Base-by-base conservation (phyloP, 37 sponge, comb jelly and placozoan species). In the Lycopodina hypogea region DNA sequence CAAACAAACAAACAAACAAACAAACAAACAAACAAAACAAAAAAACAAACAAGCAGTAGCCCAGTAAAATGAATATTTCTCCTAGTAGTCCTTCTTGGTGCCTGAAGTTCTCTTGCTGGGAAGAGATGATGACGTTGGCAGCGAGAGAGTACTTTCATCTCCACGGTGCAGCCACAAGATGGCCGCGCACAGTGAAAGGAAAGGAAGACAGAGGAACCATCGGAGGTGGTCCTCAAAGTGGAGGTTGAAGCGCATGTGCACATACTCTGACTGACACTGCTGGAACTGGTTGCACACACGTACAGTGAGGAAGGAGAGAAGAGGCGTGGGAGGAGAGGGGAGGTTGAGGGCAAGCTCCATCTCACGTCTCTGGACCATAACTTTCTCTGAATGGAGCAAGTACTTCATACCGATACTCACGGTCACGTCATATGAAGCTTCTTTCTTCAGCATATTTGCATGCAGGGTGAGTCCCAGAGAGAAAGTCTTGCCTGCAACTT, bases 171-270 rank as follows among this genome's bases (percentile, higher is more conserved):
- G 34, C 91, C 91, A 90, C 21, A 90, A 68, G 14, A 86, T 33
- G 17, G 74, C 60, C 39, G 62, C 65, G 29, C 68, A 74, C 14
- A 90, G 68, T 17, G 72, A 82, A 17, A 90, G 34, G 45, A 90
- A 90, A 1, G 91, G 91, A 14, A 86, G 56, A 33, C 80, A 62
- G 23, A 90, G 77, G 48, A 82, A 86, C 91, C 91, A 90, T 59
- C 81, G 71, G 19, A 90, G 65, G 40, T 78, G 56, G 37, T 86
- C 91, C 55, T 86, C 79, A 75, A 86, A 90, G 38, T 81, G 82
- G 18, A 86, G 59, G 52, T 90, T 90, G 50, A 90, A 90, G 48
- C 76, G 77, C 23, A 68, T 45, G 19, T 56, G 66, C 63, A 52
- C 69, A 28, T 61, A 48, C 12, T 38, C 45, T 1, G 69, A 24